phyloP scores from a whole-genome alignment of 92 coral and sea anemone genomes.

The Epizoanthus rinbou region DNA sequence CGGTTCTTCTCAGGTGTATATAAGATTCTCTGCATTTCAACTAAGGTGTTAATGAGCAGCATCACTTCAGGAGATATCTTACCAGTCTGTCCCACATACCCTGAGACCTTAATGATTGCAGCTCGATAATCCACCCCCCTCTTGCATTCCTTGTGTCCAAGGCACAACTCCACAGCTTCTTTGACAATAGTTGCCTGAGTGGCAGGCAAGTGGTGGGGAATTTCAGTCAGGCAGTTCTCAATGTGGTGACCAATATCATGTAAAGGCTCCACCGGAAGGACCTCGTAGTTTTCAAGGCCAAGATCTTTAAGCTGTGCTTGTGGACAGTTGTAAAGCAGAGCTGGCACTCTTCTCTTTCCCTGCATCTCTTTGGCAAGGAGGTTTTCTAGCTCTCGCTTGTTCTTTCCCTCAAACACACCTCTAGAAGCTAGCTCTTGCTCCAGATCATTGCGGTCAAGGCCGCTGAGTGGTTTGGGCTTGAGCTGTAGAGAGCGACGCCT shows the following conservation, averaged over 20 bases:
- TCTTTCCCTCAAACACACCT: constrained; percentile 37
- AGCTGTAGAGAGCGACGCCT: background rate
- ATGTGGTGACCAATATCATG: constrained; percentile 52
- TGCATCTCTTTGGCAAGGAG: constrained; percentile 48
- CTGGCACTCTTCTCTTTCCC: constrained; percentile 60
- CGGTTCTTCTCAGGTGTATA: constrained; percentile 46
- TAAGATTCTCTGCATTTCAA: constrained; percentile 59
- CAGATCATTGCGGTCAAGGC: constrained; percentile 26
- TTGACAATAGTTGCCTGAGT: constrained; percentile 32
- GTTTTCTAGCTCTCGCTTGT: constrained; percentile 47
- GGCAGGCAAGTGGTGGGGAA: constrained; percentile 42
- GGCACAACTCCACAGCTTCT: constrained; percentile 35
- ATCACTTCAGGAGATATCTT: constrained; percentile 45
- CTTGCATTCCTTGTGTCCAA: constrained; percentile 59
- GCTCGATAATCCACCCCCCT: constrained; percentile 57
- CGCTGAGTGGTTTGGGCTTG: constrained; percentile 38
- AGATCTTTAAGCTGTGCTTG: constrained; percentile 47
- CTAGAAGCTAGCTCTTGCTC: constrained; percentile 50
- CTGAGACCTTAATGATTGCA: constrained; percentile 53
- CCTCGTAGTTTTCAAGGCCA: constrained; percentile 50
- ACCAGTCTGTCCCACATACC: constrained; percentile 47
- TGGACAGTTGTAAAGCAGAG: constrained; percentile 52
- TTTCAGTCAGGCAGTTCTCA: constrained; percentile 52
- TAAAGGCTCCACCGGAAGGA: constrained; percentile 55
- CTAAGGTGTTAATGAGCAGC: constrained; percentile 49